Percentiles rank a stretch among this genome's conserved stretches.
phyloP scores from a whole-genome alignment of 2,113 vertebrate species.

The Nibea coibor region DNA sequence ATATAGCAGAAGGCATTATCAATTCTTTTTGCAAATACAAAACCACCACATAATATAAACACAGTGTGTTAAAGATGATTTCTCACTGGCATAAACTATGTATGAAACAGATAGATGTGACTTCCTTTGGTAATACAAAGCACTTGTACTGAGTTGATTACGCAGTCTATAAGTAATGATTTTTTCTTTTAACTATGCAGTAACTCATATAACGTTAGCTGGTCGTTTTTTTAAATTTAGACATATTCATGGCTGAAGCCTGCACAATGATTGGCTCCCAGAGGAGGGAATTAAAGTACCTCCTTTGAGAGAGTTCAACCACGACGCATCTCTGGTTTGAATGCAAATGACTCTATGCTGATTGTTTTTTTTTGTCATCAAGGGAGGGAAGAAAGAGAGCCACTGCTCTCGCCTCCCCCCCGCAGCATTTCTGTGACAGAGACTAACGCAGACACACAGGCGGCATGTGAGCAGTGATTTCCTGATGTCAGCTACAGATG shows the following conservation, averaged over 20 bases:
- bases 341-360: slow-evolving; percentile 29
- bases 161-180: neutral
- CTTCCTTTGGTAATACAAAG: neutral
- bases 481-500: slow-evolving; percentile 74
- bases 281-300: slow-evolving; percentile 11
- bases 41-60: neutral
- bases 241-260: slow-evolving; percentile 11
- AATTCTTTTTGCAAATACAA: neutral
- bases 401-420: slow-evolving; percentile 4
- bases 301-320: slow-evolving; percentile 22
- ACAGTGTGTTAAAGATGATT: neutral
- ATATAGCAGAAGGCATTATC: no score
- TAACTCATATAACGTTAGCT: neutral
- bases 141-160: neutral
- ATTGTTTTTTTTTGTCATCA: slow-evolving; percentile 9
- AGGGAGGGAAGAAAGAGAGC: slow-evolving; percentile 15
- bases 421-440: slow-evolving; percentile 48
- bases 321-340: slow-evolving; percentile 20
- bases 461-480: slow-evolving; percentile 70
- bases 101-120: neutral
- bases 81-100: neutral
- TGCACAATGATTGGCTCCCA: slow-evolving; percentile 32
- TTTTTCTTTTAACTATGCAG: neutral
- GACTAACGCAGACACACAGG: slow-evolving; percentile 57
- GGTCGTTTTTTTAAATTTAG: neutral